Base-by-base conservation (phyloP, 2,888 invertebrate genomes). In the Cinara cedri region DNA sequence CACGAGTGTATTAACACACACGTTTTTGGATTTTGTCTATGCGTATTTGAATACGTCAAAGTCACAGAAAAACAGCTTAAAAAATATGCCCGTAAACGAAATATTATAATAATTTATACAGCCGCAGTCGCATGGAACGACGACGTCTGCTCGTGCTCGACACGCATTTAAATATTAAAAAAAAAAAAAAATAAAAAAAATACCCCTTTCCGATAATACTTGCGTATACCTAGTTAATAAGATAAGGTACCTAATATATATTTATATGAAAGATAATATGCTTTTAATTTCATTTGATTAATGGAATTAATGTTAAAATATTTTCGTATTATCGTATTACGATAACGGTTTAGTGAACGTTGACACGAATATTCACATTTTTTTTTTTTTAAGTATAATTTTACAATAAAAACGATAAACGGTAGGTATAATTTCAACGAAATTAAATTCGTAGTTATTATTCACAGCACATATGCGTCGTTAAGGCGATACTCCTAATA, bases 241-340 rank as follows among this genome's bases (percentile, higher is more conserved):
- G 63, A 42, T 63, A 63, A n/a, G 26, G 11, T 34, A 34, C 4
- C 26, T n/a, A 62, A 34, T n/a, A n/a, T 10, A 34, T 34, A 62
- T 34, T n/a, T 16, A 34, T 26, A 11, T 6, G 11, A 34, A 34
- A 62, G 62, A 62, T 62, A 62, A 42, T 11, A n/a, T 34, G 34
- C 11, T n/a, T 42, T n/a, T 8, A 62, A n/a, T 62, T 34, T 62
- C n/a, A 62, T 42, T 42, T 34, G 62, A n/a, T 62, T 34, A 26
- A 62, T 62, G 62, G 62, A 34, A 34, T 34, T 62, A 62, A 34
- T 42, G 42, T 62, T 16, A 63, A 42, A 11, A 44, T 63, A 63
- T 63, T 63, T n/a, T 44, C 34, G 34, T 6, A 63, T 63, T 63
- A 19, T 63, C 42, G 42, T 44, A 63, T 19, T 63, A 42, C 8